Base-by-base conservation (phyloP, 2,797 vertebrate genomes). In the Distichodus sexfasciatus region DNA sequence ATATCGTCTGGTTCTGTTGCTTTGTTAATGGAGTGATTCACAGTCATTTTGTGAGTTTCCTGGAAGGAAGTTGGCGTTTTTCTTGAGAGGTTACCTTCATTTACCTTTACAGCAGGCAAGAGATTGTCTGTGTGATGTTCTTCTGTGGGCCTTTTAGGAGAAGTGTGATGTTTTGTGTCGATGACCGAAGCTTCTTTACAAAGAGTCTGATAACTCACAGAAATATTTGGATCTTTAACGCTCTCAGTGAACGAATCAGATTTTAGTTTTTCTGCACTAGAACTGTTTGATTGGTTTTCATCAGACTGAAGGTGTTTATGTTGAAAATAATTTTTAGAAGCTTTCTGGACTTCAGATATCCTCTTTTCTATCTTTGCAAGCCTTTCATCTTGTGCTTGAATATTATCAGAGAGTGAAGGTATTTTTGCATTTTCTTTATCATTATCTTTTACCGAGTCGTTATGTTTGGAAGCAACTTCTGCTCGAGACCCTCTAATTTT, bases 51-150 rank as follows among this genome's bases (percentile, higher is more conserved):
- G 6, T 29, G 48, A 15, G 19, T 6, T 47, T 6, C n/a, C n/a
- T 41, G 5, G 15, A 11, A 47, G 15, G 31, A 23, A 38, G n/a
- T 48, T 40, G 8, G 36, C 47, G 36, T 23, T 38, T 67, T 67
- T 38, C 21, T 33, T 11, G 48, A 26, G 4, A n/a, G 7, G 3
- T 54, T 31, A 66, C 9, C 58, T 14, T 54, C 10, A 19, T 35
- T 65, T 48, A 33, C 43, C 31, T 67, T 76, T 21, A 15, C 26
- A 46, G 58, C 36, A 50, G 33, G 29, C 4, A 3, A 26, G 35
- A 17, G 46, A 23, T 50, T 7, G 14, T 51, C 12, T 65, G 24
- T 47, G 14, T 57, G 47, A 28, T 63, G 59, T 73, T 67, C 51
- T 23, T 26, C 15, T 54, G 33, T 48, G 21, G 41, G 21, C 26